These are phyloP conservation scores for Aegypius monachus DNA, from an alignment of 2,113 vertebrate species.

Conservation along the genomic window DNA sequence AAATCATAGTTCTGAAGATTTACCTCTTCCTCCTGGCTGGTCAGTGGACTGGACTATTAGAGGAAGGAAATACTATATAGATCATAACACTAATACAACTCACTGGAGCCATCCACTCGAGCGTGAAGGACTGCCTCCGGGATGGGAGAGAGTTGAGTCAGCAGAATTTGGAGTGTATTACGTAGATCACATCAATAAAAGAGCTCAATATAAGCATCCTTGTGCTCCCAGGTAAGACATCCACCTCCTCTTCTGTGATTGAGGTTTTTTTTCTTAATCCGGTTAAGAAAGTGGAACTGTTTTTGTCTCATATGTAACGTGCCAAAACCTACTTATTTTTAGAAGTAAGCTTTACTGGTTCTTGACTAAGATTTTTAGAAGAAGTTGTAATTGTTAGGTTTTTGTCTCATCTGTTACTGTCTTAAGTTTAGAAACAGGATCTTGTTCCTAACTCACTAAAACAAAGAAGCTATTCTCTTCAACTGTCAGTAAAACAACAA, in stretches of 20 bases:
- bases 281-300: not conserved
- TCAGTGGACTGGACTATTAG: conserved; percentile 97
- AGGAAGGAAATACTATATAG: conserved; percentile 96
- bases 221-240: conserved; percentile 89
- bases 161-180: conserved; percentile 95
- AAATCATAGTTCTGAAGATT: conserved; percentile 86
- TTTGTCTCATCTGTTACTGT: not conserved
- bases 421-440: not conserved
- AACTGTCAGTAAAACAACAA: not conserved
- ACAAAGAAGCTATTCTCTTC: not conserved
- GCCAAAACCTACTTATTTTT: not conserved
- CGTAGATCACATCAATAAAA: conserved; percentile 95
- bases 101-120: conserved; percentile 98
- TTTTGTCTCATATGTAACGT: rapidly evolving
- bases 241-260: not conserved
- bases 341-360: not conserved
- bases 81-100: conserved; percentile 98
- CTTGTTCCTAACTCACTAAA: not conserved
- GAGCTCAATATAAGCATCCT: conserved; percentile 93
- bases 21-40: conserved; percentile 93
- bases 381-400: not conserved
- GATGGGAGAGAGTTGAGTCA: conserved; percentile 96
- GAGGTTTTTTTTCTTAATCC: not conserved
- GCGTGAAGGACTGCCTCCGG: conserved; percentile 92
- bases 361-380: not conserved